A percentile compares a stretch with the other conserved stretches of the same genome.
Conservation (phyloP, 2,888 invertebrate species). For the Pherbina coryleti region DNA sequence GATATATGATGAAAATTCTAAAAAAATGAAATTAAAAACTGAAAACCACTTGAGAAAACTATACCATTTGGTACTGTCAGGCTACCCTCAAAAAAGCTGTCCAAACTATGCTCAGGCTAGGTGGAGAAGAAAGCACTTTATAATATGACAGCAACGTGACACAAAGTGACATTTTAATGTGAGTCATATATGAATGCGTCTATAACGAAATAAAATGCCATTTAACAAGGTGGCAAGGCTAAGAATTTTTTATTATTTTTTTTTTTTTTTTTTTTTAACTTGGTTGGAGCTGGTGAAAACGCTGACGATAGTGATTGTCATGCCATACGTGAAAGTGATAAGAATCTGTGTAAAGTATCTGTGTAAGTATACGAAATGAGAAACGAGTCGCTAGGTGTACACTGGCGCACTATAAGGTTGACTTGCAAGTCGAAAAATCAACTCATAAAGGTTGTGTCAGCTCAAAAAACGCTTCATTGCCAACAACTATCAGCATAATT, state of each 20-base stretch:
- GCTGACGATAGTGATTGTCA: slow-evolving; percentile 23
- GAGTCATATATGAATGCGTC: slow-evolving; percentile 34
- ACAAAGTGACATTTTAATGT: slow-evolving; percentile 38
- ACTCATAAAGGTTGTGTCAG: too few species aligned
- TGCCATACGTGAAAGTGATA: neutral
- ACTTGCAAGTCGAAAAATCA: too few species aligned
- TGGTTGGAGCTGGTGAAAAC: neutral
- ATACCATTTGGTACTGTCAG: neutral
- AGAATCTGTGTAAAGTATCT: neutral
- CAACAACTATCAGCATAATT: too few species aligned
- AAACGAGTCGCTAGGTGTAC: too few species aligned
- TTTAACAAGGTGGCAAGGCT: slow-evolving; percentile 22
- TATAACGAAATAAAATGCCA: slow-evolving; percentile 37
- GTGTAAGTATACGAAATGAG: too few species aligned
- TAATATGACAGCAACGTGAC: slow-evolving; percentile 24
- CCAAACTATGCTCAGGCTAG: neutral
- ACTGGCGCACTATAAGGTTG: too few species aligned
- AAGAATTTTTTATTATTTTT: neutral
- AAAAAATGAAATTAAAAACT: slow-evolving; percentile 19
- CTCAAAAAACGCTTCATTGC: too few species aligned
- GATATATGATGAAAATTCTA: neutral
- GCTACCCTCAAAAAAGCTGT: neutral
- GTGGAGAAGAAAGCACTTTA: neutral
- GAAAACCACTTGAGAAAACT: slow-evolving; percentile 14
- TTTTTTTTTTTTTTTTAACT: slow-evolving; percentile 1